Evolutionary conservation across 2,888 invertebrate genomes (phyloP).

Genomic region (Balanococcus diminutus): DNA sequence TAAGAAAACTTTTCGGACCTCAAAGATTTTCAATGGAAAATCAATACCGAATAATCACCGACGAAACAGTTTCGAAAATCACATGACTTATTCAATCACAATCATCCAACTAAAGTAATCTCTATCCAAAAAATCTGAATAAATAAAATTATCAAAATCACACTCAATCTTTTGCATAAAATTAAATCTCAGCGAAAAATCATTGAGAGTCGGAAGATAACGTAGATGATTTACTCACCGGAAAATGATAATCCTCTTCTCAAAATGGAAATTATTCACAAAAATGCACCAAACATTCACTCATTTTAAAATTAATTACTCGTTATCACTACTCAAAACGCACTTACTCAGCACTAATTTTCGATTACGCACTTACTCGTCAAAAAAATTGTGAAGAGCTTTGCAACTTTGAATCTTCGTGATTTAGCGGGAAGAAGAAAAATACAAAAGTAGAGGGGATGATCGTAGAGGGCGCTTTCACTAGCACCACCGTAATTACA

Average conservation of each 20-base stretch:
- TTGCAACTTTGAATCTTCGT: not conserved
- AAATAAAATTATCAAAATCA: too few relatives aligned
- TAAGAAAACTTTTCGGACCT: too few relatives aligned
- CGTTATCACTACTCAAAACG: not conserved
- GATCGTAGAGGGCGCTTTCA: not conserved
- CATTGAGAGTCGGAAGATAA: too few relatives aligned
- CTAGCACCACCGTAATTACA: not conserved
- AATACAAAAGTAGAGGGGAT: not conserved
- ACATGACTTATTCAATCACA: too few relatives aligned
- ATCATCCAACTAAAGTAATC: too few relatives aligned
- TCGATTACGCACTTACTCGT: not conserved
- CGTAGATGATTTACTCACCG: not conserved
- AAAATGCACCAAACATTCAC: not conserved
- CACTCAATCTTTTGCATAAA: too few relatives aligned
- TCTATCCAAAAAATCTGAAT: too few relatives aligned
- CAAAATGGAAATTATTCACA: not conserved
- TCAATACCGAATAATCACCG: too few relatives aligned
- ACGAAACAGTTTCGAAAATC: too few relatives aligned
- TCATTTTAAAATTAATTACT: not conserved
- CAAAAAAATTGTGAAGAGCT: not conserved
- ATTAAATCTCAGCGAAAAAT: too few relatives aligned
- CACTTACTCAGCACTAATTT: not conserved
- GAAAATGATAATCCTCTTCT: not conserved
- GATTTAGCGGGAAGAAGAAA: constrained; percentile 8
- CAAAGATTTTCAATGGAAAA: too few relatives aligned